Evolutionary conservation across 2,113 vertebrate species (phyloP), one percentile per base, ranked within the genome.

Genomic region (Petromus typicus): DNA sequence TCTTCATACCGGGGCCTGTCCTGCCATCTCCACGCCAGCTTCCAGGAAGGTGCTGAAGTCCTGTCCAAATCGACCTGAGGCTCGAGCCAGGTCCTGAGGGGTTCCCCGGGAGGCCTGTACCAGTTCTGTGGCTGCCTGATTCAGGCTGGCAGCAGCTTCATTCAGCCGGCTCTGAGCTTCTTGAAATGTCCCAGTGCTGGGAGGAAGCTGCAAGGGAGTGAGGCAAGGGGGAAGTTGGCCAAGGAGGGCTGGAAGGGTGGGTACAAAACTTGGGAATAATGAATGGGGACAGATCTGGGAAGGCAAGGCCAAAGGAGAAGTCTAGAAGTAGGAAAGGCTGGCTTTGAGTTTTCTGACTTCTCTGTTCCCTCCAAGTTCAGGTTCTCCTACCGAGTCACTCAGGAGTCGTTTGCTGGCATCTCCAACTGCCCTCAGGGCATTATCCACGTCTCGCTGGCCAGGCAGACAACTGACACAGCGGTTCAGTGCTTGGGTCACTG

Each of bases 11-110:
- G 99, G 99, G 2, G 99, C 99, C 92, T 99, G 99, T 95, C 99
- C 99, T 1, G 99, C 99, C 99, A 99, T 99, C 97, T 99, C 99
- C 81, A 99, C 99, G 1, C 99, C 99, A 0, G 99, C 99, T 45
- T 99, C 99, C 94, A 99, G 98, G 98, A 99, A 99, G 94, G 99
- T 99, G 97, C 97, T 99, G 98, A 99, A 99, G 98, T 99, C 99
- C 30, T 99, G 98, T 51, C 99, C 99, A 7, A 99, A 99, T 97
- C 99, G 99, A 94, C 99, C 99, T 0, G 99, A 99, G 57, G 99
- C 99, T 92, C 98, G 98, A 95, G 99, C 98, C 96, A 99, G 97
- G 96, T 99, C 99, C 98, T 99, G 99, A 12, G 99, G 99, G 64
- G 99, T 99, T 57, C 99, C 99, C 17, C 99, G 99, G 0, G 99